phyloP scores from a whole-genome alignment of 2,113 vertebrate species.

The Urocolius indicus region DNA sequence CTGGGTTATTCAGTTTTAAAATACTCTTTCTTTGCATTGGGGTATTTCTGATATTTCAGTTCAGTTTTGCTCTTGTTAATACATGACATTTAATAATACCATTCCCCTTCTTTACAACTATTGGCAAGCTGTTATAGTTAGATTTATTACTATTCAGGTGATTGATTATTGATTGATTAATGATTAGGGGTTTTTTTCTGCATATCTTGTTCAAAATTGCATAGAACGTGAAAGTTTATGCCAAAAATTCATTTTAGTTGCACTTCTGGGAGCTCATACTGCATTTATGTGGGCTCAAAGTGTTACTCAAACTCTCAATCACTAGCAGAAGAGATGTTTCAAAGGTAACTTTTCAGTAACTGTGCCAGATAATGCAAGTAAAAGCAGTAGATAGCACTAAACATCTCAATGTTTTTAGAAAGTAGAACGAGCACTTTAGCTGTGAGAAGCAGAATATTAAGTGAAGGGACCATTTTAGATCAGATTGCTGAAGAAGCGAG shows the following conservation, averaged over 20 bases:
- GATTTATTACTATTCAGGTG: not conserved
- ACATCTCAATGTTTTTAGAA: not conserved
- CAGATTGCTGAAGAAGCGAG: not conserved
- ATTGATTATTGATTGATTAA: not conserved
- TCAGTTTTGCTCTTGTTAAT: not conserved
- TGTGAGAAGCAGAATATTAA: not conserved
- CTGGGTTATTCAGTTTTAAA: not conserved
- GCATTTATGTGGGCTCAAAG: not conserved
- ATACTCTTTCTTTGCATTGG: not conserved
- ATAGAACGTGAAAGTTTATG: not conserved
- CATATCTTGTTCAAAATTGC: not conserved
- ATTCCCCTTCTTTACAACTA: not conserved
- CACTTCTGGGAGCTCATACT: not conserved
- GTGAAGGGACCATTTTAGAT: not conserved
- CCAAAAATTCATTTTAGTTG: not conserved
- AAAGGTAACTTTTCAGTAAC: not conserved
- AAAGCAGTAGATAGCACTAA: not conserved
- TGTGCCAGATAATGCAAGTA: not conserved
- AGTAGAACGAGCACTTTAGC: not conserved
- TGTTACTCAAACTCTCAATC: not conserved
- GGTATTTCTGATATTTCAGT: not conserved
- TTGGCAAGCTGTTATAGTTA: not conserved
- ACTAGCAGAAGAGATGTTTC: not conserved
- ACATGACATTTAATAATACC: not conserved
- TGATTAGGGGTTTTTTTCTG: not conserved